Base-by-base conservation (phyloP, 2,797 vertebrate genomes). In the Falco rusticolus region DNA sequence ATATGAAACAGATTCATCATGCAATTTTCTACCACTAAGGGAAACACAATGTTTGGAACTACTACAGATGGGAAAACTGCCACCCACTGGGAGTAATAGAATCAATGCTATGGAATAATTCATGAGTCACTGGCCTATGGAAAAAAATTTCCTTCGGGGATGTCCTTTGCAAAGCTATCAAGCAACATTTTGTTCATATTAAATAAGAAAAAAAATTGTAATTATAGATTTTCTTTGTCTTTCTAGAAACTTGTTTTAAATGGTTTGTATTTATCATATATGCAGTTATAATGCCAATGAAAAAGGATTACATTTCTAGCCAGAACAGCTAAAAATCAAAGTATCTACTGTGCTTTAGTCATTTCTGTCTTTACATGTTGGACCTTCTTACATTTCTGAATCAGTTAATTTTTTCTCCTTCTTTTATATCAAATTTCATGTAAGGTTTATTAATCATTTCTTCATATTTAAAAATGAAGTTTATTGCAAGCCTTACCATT, bases 31-130 rank as follows among this genome's bases (percentile, higher is more conserved):
- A 84, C 88, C 94, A 95, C 76, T 71, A 94, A 93, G 91, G 87
- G 91, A 94, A 96, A 95, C 80, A 95, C 89, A 96, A 96, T 92
- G 84, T 92, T 95, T 97, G 96, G 96, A 97, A 94, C 80, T 61
- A 84, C 77, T 92, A 86, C 84, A 96, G 89, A 84, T 94, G 91
- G 96, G 96, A 95, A 95, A 96, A 89, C 14, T 95, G 89, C 97
- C 96, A 97, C 93, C 90, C 94, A 94, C 84, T 83, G 78, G 90
- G 87, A 97, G 65, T 81, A 91, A 92, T 21, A 92, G 59, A 95
- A 90, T 59, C 91, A 95, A 78, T 87, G 75, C 59, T 91, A 90
- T 57, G 95, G 93, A 98, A 97, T 79, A 96, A 90, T 92, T 95
- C 64, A 85, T 97, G 91, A 96, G 94, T 97, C 92, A 95, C 26